These are phyloP conservation scores for Crocodylus rhombifer DNA, from an alignment of 2,797 vertebrate genomes.

Conservation along the genomic window DNA sequence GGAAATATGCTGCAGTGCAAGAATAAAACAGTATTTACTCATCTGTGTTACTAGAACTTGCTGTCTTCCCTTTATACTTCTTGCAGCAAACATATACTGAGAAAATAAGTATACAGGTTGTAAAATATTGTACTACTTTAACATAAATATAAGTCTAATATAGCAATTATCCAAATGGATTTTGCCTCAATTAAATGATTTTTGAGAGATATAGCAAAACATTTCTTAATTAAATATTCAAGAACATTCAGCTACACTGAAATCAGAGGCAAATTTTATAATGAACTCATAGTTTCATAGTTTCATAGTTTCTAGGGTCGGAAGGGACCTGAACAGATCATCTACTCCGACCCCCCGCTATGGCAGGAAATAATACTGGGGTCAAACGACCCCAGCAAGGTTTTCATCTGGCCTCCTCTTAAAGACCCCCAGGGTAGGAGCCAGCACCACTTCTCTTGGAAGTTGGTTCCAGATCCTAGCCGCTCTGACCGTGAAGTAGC, in stretches of 20 bases:
- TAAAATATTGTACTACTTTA: not conserved
- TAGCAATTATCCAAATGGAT: not conserved
- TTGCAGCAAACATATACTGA: not conserved
- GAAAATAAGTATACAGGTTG: not conserved
- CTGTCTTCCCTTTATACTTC: not conserved
- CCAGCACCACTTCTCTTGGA: too few species aligned
- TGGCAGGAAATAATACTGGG: too few species aligned
- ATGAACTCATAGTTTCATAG: not conserved
- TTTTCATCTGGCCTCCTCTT: too few species aligned
- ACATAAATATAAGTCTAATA: accelerated
- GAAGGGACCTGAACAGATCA: too few species aligned
- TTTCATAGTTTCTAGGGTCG: too few species aligned
- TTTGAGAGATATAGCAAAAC: not conserved
- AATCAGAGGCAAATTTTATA: not conserved
- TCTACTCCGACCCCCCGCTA: too few species aligned
- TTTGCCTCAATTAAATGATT: not conserved
- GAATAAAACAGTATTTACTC: not conserved
- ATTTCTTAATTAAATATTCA: not conserved
- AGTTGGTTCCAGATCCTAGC: too few species aligned
- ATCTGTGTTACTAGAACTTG: not conserved
- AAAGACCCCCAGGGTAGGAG: too few species aligned
- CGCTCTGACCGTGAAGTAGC: too few species aligned
- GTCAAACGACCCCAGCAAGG: too few species aligned
- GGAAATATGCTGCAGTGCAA: not conserved
- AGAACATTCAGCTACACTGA: not conserved